These are phyloP conservation scores for Camponotus pennsylvanicus DNA, from an alignment of 1,140 invertebrate species.

Conservation along the genomic window DNA sequence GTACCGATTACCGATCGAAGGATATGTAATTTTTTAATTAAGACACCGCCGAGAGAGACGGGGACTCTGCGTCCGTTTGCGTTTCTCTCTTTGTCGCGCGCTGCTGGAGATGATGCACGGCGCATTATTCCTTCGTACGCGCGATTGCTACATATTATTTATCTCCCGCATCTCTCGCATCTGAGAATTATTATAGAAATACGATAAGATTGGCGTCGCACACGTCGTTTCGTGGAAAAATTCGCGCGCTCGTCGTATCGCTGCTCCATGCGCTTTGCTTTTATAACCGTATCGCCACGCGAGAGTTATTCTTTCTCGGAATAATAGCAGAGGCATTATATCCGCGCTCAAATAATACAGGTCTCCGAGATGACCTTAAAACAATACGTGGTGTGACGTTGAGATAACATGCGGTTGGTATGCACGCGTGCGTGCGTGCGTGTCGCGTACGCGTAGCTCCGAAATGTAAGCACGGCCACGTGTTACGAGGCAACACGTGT, in stretches of 20 bases:
- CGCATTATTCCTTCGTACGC: not conserved
- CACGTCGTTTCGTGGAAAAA: slow-evolving; percentile 1
- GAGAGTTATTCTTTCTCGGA: slow-evolving; percentile 52
- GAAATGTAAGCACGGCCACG: slow-evolving; percentile 77
- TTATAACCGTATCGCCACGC: slow-evolving; percentile 36
- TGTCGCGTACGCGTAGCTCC: slow-evolving; percentile 28
- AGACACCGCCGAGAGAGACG: slow-evolving; percentile 33
- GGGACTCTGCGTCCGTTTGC: not conserved
- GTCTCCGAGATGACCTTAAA: slow-evolving; percentile 65
- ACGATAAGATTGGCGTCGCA: not conserved
- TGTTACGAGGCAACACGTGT: slow-evolving; percentile 78
- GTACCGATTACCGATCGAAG: slow-evolving; percentile 72
- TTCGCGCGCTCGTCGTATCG: not conserved
- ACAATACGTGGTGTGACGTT: slow-evolving; percentile 65
- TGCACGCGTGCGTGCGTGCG: slow-evolving; percentile 58
- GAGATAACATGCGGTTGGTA: slow-evolving; percentile 68
- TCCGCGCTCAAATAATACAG: slow-evolving; percentile 18
- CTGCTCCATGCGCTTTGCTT: not conserved
- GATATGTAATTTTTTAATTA: slow-evolving; percentile 74
- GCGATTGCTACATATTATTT: slow-evolving; percentile 15
- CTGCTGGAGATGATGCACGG: not conserved
- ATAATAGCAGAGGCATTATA: slow-evolving; percentile 37
- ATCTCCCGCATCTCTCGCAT: not conserved
- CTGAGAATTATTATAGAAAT: not conserved
- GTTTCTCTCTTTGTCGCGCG: not conserved